A percentile compares a stretch with the other conserved stretches of the same genome.
These are phyloP conservation scores for Mactra quadrangularis DNA, from an alignment of 1,140 invertebrate genomes.

Conservation along the genomic window DNA sequence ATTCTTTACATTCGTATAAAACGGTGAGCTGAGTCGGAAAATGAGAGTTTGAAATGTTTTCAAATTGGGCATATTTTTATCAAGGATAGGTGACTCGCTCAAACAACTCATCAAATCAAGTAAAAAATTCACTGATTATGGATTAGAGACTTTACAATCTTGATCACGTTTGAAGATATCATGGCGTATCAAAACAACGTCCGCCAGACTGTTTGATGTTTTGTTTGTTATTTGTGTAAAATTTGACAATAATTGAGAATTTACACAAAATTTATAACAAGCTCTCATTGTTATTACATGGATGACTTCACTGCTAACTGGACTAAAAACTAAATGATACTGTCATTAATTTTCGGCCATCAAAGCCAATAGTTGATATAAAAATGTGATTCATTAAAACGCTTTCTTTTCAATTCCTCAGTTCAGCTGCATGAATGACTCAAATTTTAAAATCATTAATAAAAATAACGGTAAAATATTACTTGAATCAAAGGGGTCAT, in stretches of 20 bases:
- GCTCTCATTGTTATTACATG: slow-evolving; percentile 22
- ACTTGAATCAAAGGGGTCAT: too few relatives aligned
- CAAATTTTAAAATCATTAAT: too few relatives aligned
- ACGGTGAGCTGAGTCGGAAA: slow-evolving; percentile 25
- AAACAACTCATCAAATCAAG: slow-evolving; percentile 20
- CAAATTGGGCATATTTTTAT: slow-evolving; percentile 24
- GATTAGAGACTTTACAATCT: slow-evolving; percentile 28
- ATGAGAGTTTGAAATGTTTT: slow-evolving; percentile 12
- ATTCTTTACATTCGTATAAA: slow-evolving; percentile 7
- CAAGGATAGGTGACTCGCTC: neutral
- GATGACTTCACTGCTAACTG: neutral
- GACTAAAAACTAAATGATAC: neutral
- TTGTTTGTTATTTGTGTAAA: slow-evolving; percentile 42
- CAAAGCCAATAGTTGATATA: too few relatives aligned
- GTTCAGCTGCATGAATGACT: too few relatives aligned
- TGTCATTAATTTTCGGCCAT: neutral
- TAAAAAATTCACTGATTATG: slow-evolving; percentile 47
- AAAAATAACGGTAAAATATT: too few relatives aligned
- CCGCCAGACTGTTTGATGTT: slow-evolving; percentile 6
- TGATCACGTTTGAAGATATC: slow-evolving; percentile 20
- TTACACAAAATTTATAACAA: slow-evolving; percentile 40
- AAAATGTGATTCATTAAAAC: too few relatives aligned
- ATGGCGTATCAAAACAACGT: slow-evolving; percentile 10
- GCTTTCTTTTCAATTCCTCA: too few relatives aligned
- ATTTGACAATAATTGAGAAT: slow-evolving; percentile 40